Percentiles rank a stretch among this genome's conserved stretches.
These are phyloP conservation scores for Drosophila albomicans DNA, from an alignment of 1,140 invertebrate species.

Conservation along the genomic window DNA sequence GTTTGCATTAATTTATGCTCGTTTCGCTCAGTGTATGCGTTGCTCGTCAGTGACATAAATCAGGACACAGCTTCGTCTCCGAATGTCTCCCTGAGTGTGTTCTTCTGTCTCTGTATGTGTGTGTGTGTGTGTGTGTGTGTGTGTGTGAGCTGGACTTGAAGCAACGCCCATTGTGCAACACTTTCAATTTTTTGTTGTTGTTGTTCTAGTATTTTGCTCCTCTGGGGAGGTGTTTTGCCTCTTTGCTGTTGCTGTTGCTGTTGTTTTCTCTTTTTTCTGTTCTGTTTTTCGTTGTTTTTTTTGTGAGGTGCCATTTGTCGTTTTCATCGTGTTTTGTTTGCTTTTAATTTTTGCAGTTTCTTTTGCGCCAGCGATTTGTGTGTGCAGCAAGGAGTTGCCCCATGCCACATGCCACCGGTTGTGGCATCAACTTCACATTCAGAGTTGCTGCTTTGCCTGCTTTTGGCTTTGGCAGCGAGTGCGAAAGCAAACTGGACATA, in stretches of 20 bases:
- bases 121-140: slow-evolving; percentile 28
- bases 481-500: slow-evolving; percentile 69
- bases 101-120: slow-evolving; percentile 12
- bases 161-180: slow-evolving; percentile 81
- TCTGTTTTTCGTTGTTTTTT: slow-evolving; percentile 23
- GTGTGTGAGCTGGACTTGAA: slow-evolving; percentile 61
- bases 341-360: slow-evolving; percentile 70
- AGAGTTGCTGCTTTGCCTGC: slow-evolving; percentile 50
- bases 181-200: slow-evolving; percentile 72
- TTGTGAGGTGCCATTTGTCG: slow-evolving; percentile 55
- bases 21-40: slow-evolving; percentile 45
- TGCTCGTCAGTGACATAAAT: slow-evolving; percentile 71
- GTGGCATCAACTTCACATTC: slow-evolving; percentile 77
- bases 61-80: slow-evolving; percentile 56
- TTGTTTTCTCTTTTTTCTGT: slow-evolving; percentile 16
- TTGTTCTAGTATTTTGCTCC: too few species aligned
- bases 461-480: slow-evolving; percentile 36
- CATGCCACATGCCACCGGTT: not conserved
- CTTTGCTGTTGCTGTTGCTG: not conserved
- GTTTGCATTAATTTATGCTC: too few species aligned
- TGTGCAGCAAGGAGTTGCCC: slow-evolving; percentile 1
- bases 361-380: slow-evolving; percentile 45
- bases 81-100: slow-evolving; percentile 31
- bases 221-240: not conserved
- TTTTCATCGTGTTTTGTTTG: slow-evolving; percentile 73